phyloP scores from a whole-genome alignment of 2,888 invertebrate genomes.

The Protonemura montana region DNA sequence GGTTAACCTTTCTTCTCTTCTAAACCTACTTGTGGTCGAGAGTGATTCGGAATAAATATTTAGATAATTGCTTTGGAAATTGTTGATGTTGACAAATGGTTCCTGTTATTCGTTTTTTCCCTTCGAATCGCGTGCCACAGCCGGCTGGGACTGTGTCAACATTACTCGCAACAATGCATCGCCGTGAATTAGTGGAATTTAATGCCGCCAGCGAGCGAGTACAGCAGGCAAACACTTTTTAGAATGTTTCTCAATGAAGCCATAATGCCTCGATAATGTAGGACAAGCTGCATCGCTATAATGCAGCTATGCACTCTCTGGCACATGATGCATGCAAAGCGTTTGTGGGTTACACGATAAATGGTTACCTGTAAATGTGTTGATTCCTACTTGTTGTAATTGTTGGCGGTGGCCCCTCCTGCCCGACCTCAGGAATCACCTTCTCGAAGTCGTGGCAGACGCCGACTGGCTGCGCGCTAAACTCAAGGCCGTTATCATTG shows the following conservation, averaged over 20 bases:
- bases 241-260: neutral
- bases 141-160: neutral
- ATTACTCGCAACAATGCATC: neutral
- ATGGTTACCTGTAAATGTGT: no score
- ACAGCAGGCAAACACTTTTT: neutral
- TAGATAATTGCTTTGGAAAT: neutral
- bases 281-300: neutral
- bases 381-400: no score
- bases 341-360: no score
- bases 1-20: neutral
- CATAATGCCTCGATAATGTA: neutral
- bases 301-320: neutral
- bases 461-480: no score
- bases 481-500: no score
- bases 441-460: no score
- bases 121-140: neutral
- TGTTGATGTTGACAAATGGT: neutral
- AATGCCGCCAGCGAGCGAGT: neutral
- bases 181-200: neutral
- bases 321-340: no score
- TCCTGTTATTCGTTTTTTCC: neutral
- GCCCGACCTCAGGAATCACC: no score
- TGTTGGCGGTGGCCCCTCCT: no score
- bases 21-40: neutral
- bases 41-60: neutral